Conservation (phyloP, 1,140 invertebrate genomes). For the Bombus terrestris region DNA sequence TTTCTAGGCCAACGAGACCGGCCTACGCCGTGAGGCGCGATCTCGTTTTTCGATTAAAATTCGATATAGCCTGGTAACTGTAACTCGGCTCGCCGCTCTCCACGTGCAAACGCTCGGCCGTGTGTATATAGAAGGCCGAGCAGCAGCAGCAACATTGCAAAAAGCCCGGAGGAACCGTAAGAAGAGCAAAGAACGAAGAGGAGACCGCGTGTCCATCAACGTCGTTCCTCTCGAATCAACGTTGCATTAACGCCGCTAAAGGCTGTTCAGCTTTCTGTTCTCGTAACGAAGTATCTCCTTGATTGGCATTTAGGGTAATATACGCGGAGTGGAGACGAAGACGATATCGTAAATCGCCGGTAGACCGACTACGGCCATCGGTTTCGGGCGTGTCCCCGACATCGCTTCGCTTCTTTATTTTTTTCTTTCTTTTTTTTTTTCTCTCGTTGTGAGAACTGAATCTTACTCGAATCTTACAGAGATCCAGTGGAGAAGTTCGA, state of each 20-base stretch:
- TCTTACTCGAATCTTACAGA: too few relatives aligned
- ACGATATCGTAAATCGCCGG: slow-evolving; percentile 1
- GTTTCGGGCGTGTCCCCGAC: too few relatives aligned
- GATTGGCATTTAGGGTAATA: slow-evolving; percentile 50
- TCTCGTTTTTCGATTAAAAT: slow-evolving; percentile 68
- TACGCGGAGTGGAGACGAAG: not conserved
- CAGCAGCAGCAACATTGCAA: not conserved
- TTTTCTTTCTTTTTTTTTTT: not conserved
- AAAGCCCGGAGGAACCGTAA: slow-evolving; percentile 46
- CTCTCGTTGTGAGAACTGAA: too few relatives aligned
- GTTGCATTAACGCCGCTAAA: slow-evolving; percentile 1
- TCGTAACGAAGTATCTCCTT: slow-evolving; percentile 20
- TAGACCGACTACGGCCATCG: too few relatives aligned
- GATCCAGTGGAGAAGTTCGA: too few relatives aligned
- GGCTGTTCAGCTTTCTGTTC: not conserved
- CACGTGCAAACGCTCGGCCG: not conserved
- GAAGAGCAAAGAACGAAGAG: slow-evolving; percentile 1
- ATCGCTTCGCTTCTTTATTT: too few relatives aligned
- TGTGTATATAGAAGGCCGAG: not conserved
- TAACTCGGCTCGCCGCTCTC: slow-evolving; percentile 45
- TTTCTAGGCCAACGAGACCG: slow-evolving; percentile 60
- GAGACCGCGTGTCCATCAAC: slow-evolving; percentile 23
- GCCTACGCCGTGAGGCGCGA: slow-evolving; percentile 54
- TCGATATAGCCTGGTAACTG: slow-evolving; percentile 62
- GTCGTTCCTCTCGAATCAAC: not conserved